Evolutionary conservation across 1,140 invertebrate genomes (phyloP), one percentile per base, ranked within the genome.

Genomic region (Macrobrachium rosenbergii): DNA sequence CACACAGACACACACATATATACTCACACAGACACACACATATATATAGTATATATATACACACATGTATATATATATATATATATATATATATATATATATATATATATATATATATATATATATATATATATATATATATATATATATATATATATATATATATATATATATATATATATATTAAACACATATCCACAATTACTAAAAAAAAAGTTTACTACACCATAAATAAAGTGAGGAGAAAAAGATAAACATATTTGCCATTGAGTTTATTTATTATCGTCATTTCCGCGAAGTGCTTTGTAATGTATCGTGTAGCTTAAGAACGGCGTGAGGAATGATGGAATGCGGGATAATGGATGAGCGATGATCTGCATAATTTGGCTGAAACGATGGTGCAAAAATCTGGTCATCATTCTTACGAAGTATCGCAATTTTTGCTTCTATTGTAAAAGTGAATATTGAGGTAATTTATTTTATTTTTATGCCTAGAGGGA

Each of bases 61-160:
- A 67, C 8, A 67, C 0, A 67, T 67, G 7, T 17, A 67, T 28
- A 67, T 21, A 67, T 7, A 67, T 28, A 67, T 67, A 67, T 67
- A 17, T 28, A 17, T 67, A 67, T 67, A 67, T 1, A 2, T 28
- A 67, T 67, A 67, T 67, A 67, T 16, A 67, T 67, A 67, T 67
- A 67, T 28, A 67, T 17, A 67, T 67, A 67, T 28, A 67, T 67
- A 67, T 67, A 21, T 10, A 21, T 21, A 10, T 69, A 10, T 21
- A 21, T 67, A 67, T 17, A 67, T 28, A 67, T 67, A 67, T 67
- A 67, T 28, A 67, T 67, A 67, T 67, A 67, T 28, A 67, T 67
- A 67, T 67, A 67, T 28, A 67, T 67, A 67, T 67, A 67, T 28
- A 67, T 67, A 67, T 67, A 67, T 28, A 67, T 67, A 67, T 67